Percentiles rank a stretch among this genome's conserved stretches.
Evolutionary conservation across 2,113 vertebrate genomes (phyloP).

Genomic region (Benitochromis conjunctus): DNA sequence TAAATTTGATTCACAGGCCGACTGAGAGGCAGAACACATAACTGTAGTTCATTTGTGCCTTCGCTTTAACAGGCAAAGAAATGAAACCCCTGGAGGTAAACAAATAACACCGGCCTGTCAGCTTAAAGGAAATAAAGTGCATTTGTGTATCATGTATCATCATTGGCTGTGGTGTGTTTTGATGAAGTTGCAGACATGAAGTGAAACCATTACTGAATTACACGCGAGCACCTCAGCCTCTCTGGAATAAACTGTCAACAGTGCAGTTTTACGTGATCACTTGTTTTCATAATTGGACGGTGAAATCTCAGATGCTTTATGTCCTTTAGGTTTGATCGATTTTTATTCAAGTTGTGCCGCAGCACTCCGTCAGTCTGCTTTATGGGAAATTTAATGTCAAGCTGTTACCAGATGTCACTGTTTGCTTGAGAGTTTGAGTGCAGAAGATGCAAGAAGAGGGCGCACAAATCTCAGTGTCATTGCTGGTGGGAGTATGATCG

Average conservation of each 20-base stretch:
- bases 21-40: background rate
- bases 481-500: background rate
- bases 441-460: background rate
- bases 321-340: background rate
- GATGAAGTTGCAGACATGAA: background rate
- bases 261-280: background rate
- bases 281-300: background rate
- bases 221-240: background rate
- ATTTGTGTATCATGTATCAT: background rate
- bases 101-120: background rate
- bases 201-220: background rate
- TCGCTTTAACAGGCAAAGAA: background rate
- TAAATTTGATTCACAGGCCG: background rate
- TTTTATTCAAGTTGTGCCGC: background rate
- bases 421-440: background rate
- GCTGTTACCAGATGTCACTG: background rate
- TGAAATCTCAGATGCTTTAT: background rate
- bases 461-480: background rate
- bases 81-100: background rate
- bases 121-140: background rate
- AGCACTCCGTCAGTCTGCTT: background rate
- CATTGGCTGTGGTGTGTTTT: background rate
- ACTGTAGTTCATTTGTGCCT: background rate
- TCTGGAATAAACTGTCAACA: background rate
- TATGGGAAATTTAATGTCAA: background rate